Percentiles rank a stretch among this genome's conserved stretches.
Evolutionary conservation across 2,113 vertebrate genomes (phyloP).

Genomic region (Archilochus colubris): DNA sequence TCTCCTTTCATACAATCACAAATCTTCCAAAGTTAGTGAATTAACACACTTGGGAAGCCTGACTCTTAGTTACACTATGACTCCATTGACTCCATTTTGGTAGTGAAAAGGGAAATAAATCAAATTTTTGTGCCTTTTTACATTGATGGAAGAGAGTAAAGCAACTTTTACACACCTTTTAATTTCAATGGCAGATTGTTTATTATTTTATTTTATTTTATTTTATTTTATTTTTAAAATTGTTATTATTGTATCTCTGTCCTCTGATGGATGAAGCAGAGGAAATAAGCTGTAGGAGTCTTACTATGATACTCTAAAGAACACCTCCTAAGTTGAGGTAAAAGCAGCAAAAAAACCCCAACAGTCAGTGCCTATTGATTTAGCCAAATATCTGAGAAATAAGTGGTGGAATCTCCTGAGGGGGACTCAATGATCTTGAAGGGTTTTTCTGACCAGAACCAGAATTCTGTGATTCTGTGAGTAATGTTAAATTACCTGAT

Average conservation of each 20-base stretch:
- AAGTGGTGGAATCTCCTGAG: no score
- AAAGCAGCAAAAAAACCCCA: not conserved
- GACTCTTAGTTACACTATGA: not conserved
- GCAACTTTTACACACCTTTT: not conserved
- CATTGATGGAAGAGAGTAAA: not conserved
- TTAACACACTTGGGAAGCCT: not conserved
- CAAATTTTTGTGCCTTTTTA: not conserved
- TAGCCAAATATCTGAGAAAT: not conserved
- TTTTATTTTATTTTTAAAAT: no score
- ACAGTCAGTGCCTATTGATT: not conserved
- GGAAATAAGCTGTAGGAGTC: not conserved
- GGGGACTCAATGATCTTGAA: no score
- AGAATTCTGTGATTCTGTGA: no score
- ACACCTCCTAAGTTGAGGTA: not conserved
- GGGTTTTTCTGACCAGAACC: no score
- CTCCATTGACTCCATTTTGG: not conserved
- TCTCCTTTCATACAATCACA: not conserved
- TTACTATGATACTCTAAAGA: not conserved
- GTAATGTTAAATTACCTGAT: no score
- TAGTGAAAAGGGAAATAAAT: not conserved
- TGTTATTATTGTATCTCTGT: not conserved
- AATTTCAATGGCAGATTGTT: not conserved
- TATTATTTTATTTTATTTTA: not conserved
- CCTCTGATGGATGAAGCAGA: not conserved
- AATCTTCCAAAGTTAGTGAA: not conserved